Conservation (phyloP, 2,888 invertebrate species). For the Aporophyla lueneburgensis region DNA sequence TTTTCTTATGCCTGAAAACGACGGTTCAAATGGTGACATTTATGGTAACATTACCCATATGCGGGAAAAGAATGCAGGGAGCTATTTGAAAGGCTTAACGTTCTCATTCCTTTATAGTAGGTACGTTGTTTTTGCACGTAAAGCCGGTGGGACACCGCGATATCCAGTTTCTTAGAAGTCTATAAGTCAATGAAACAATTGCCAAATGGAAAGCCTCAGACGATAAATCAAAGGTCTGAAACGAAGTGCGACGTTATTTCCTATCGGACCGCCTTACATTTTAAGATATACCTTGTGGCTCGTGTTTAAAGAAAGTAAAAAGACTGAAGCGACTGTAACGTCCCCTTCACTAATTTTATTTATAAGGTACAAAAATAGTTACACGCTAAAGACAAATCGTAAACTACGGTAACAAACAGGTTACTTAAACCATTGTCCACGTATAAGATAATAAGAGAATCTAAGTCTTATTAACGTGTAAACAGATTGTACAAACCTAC, state of each 20-base stretch:
- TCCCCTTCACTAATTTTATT: neutral
- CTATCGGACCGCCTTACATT: neutral
- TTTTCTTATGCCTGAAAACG: neutral
- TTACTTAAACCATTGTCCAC: neutral
- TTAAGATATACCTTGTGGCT: neutral
- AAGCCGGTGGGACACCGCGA: neutral
- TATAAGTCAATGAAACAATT: neutral
- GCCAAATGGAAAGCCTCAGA: neutral
- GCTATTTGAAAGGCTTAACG: neutral
- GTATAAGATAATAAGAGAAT: neutral
- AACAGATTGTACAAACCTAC: no score
- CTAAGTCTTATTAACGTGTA: no score
- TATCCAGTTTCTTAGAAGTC: neutral
- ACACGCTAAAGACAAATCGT: neutral
- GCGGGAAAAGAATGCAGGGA: neutral
- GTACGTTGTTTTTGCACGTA: neutral
- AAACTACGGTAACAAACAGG: neutral
- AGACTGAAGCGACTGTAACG: no score
- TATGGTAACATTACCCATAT: neutral
- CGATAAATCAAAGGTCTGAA: conserved; percentile 1
- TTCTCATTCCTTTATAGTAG: neutral
- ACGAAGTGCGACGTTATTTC: neutral
- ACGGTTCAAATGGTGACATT: neutral
- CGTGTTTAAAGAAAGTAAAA: neutral
- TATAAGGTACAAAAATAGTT: neutral